These are phyloP conservation scores for Danio tinwini DNA, from an alignment of 2,797 vertebrate species.

Conservation along the genomic window DNA sequence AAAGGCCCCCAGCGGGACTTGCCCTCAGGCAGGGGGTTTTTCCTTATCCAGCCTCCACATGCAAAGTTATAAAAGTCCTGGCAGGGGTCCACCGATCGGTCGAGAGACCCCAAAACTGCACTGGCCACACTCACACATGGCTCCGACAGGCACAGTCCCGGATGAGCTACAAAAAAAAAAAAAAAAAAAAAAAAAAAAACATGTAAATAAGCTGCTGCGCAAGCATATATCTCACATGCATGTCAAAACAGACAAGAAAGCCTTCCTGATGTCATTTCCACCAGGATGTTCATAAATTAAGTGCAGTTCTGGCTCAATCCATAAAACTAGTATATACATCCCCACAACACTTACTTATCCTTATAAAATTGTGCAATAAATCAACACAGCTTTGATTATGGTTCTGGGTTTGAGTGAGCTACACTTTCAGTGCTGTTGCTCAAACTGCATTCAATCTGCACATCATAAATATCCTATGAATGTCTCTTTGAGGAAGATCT, in stretches of 20 bases:
- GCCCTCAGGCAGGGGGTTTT: constrained; percentile 92
- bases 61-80: constrained; percentile 94
- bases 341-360: not conserved
- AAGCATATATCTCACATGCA: not conserved
- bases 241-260: constrained; percentile 8
- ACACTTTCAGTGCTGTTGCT: not conserved
- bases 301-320: not conserved
- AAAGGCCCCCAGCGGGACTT: constrained; percentile 97
- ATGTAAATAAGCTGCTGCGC: not conserved
- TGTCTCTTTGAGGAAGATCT: constrained; percentile 1
- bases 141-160: constrained; percentile 84
- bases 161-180: constrained; percentile 73
- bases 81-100: constrained; percentile 89
- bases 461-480: constrained; percentile 23
- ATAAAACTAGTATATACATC: not conserved
- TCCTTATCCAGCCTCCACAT: constrained; percentile 94
- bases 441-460: not conserved
- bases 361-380: not conserved
- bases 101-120: constrained; percentile 85
- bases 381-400: not conserved
- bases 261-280: not conserved
- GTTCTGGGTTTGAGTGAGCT: not conserved
- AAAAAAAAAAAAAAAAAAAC: constrained; percentile 7
- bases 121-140: constrained; percentile 89
- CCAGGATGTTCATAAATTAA: not conserved